Evolutionary conservation across 2,888 invertebrate genomes (phyloP).

Genomic region (Drosophila mimetica): DNA sequence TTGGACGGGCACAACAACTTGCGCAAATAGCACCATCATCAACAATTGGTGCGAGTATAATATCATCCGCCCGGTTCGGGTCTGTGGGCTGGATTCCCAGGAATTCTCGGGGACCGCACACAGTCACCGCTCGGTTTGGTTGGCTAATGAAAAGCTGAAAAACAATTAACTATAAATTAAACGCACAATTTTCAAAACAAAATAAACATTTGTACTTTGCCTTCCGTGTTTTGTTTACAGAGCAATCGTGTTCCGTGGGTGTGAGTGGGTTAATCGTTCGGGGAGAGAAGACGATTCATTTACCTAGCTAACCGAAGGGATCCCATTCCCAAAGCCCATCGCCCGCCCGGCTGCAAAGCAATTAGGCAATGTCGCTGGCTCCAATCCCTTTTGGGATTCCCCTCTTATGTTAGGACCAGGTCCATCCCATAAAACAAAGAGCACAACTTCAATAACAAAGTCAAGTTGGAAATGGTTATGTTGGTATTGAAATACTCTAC

Average conservation of each 20-base stretch:
- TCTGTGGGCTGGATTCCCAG: conserved; percentile 53
- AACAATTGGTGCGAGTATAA: conserved; percentile 66
- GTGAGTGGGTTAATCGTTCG: conserved; percentile 19
- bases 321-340: conserved; percentile 1
- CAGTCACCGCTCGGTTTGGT: conserved; percentile 68
- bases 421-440: conserved; percentile 68
- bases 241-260: conserved; percentile 25
- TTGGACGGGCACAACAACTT: conserved; percentile 69
- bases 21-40: conserved; percentile 78
- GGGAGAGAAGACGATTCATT: conserved; percentile 58
- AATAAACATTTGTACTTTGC: conserved; percentile 71
- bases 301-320: conserved; percentile 43
- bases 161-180: conserved; percentile 78
- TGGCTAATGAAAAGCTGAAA: conserved; percentile 76
- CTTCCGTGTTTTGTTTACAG: conserved; percentile 66
- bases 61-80: conserved; percentile 20
- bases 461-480: conserved; percentile 18
- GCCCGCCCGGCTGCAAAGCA: conserved; percentile 38
- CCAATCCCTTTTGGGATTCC: conserved; percentile 31
- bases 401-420: conserved; percentile 21
- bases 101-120: conserved; percentile 69
- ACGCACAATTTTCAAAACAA: conserved; percentile 78
- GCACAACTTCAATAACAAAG: conserved; percentile 69
- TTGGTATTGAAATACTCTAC: conserved; percentile 20
- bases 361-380: conserved; percentile 68